Percentiles rank a stretch among this genome's conserved stretches.
These are phyloP conservation scores for Chloromyia formosa DNA, from an alignment of 2,888 invertebrate species.

Conservation along the genomic window DNA sequence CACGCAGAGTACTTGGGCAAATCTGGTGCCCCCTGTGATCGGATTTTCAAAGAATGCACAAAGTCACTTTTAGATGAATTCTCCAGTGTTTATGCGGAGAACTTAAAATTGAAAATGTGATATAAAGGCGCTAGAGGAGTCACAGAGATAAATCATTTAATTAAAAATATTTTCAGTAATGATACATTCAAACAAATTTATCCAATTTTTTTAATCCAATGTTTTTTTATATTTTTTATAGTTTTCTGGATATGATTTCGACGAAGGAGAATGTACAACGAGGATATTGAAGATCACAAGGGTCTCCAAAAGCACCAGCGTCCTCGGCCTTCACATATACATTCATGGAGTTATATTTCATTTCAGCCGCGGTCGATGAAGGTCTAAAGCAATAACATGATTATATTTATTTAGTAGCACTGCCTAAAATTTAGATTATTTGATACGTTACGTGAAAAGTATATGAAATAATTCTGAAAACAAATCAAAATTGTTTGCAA, in stretches of 20 bases:
- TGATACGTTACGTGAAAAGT: constrained; percentile 30
- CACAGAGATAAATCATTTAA: too few species aligned
- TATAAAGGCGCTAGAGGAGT: too few species aligned
- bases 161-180: too few species aligned
- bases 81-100: constrained; percentile 45
- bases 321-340: constrained; percentile 21
- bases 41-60: constrained; percentile 57
- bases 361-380: constrained; percentile 10
- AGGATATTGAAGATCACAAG: constrained; percentile 28
- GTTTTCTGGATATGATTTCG: background rate
- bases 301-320: constrained; percentile 28
- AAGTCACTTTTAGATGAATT: constrained; percentile 59
- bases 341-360: background rate
- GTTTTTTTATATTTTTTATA: background rate
- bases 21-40: constrained; percentile 57
- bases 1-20: constrained; percentile 77
- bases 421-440: background rate
- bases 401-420: background rate
- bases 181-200: too few species aligned
- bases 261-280: constrained; percentile 18
- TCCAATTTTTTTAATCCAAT: too few species aligned
- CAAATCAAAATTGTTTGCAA: constrained; percentile 55
- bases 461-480: constrained; percentile 33
- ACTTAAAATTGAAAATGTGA: background rate
- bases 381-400: constrained; percentile 11